A percentile compares a stretch with the other conserved stretches of the same genome.
Conservation (phyloP, 2,797 vertebrate species). For the Pachyuromys duprasi region DNA sequence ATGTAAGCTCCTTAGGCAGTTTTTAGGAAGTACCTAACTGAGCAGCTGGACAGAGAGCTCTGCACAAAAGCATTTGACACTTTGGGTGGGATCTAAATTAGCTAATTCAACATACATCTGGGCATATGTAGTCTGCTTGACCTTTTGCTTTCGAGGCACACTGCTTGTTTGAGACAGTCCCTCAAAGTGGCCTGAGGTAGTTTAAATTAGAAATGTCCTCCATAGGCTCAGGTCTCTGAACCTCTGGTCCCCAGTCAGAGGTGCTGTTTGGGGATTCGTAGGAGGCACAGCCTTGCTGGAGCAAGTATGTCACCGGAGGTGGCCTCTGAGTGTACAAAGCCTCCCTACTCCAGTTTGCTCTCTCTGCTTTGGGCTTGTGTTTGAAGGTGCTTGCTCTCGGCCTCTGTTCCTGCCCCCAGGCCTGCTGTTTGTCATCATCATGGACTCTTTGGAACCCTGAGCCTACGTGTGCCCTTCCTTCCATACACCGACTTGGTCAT, state of each 20-base stretch:
- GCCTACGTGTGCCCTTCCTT: background rate
- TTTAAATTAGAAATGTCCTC: background rate
- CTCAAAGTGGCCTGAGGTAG: background rate
- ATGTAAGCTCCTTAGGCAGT: background rate
- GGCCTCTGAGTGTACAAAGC: background rate
- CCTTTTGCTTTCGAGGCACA: background rate
- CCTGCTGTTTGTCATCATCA: background rate
- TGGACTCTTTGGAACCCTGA: background rate
- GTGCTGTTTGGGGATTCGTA: background rate
- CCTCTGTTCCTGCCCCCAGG: background rate
- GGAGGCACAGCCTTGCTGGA: background rate
- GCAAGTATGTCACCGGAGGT: background rate
- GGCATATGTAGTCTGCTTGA: background rate
- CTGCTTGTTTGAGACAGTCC: background rate
- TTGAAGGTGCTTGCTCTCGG: background rate
- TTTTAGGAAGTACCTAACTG: background rate
- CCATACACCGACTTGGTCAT: background rate
- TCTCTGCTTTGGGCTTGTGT: background rate
- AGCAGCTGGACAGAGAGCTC: background rate
- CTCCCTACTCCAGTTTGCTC: background rate
- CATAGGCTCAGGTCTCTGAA: background rate
- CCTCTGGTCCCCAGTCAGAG: background rate
- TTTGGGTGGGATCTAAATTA: background rate
- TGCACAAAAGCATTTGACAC: background rate
- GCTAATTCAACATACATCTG: background rate